Evolutionary conservation across 2,113 vertebrate genomes (phyloP), one percentile per base, ranked within the genome.

Genomic region (Setophaga kirtlandii): DNA sequence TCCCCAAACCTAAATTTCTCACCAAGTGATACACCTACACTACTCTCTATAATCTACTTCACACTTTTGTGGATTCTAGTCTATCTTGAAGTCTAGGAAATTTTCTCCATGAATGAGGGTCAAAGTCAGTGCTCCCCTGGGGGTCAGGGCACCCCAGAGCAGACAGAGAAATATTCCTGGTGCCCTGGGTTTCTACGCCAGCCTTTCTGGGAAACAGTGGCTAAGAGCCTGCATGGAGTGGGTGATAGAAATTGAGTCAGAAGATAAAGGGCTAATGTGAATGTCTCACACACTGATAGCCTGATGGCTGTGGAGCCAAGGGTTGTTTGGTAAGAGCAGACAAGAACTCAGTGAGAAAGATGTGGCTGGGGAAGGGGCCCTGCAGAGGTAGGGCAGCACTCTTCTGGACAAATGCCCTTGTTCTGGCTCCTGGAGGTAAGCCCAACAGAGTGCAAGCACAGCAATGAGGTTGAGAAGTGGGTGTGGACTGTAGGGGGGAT

Each of bases 401-500:
- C 42, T 44, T 12, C 35, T 63, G 15, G 31, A 33, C 31, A 63
- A 76, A 63, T 15, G 0, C 19, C 15, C 31, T 63, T 42, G 21
- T 63, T 76, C 56, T 69, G 56, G 25, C 41, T 74, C 35, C 21
- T 55, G 63, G 41, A 62, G 63, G 47, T 68, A 62, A 47, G 30
- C 24, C 28, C 39, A n/a, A 12, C 28, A 30, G 30, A 55, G 31
- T 12, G 42, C 41, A 49, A 63, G 14, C 15, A 14, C 11, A 55
- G 15, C 17, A 55, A 76, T 42, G n/a, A 69, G 10, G 17, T 19
- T 12, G 4, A 76, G 70, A 69, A 55, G 70, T 0, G 0, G 11
- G 1, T 15, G 15, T 47, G 70, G 41, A 42, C 42, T 55, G 21
- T 31, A 82, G 20, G 10, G 30, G 11, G 4, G 12, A 35, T 63